Evolutionary conservation across 2,113 vertebrate species (phyloP), one percentile per base, ranked within the genome.

Genomic region (Boulengeromyrus knoepffleri): DNA sequence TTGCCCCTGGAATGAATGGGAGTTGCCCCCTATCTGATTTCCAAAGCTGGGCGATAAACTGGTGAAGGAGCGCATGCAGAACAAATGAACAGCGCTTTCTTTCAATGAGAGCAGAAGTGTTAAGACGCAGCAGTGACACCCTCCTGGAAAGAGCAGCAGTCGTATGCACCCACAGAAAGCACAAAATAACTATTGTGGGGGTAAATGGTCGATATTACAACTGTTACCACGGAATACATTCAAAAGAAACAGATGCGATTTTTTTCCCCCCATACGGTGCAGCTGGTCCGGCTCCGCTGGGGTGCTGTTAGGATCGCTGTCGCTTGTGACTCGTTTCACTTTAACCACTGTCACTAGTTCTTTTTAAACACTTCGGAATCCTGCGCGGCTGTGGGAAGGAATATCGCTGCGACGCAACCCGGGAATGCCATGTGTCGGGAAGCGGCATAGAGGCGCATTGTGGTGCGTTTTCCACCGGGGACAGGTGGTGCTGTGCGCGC

Each of bases 361-460:
- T 88, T 93, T 91, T 90, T 91, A 49, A 93, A 87, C 58, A 94
- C 92, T 94, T 92, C 87, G 92, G 92, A 91, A 92, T 91, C 88
- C 90, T 92, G 93, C 89, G 90, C 93, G 93, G 93, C 94, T 92
- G 94, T 93, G 45, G 3, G 90, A 90, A 91, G 93, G 91, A 91
- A 90, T 80, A 90, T 46, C 89, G 93, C 93, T 89, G 93, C 94
- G 91, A 92, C 92, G 91, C 93, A 89, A 90, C 85, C 89, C 92
- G 90, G 93, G 94, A 93, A 93, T 94, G 94, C 94, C 95, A 96
- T 96, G 95, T 96, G 95, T 95, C 94, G 92, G 53, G 85, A 91
- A 92, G 94, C 93, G 86, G 93, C 93, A 96, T 95, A 96, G 93
- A 93, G 92, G 94, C 92, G 95, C 92, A 94, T 95, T 95, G 95